Conservation (phyloP, 92 coral and sea anemone genomes). For the Umimayanthus chanpuru region DNA sequence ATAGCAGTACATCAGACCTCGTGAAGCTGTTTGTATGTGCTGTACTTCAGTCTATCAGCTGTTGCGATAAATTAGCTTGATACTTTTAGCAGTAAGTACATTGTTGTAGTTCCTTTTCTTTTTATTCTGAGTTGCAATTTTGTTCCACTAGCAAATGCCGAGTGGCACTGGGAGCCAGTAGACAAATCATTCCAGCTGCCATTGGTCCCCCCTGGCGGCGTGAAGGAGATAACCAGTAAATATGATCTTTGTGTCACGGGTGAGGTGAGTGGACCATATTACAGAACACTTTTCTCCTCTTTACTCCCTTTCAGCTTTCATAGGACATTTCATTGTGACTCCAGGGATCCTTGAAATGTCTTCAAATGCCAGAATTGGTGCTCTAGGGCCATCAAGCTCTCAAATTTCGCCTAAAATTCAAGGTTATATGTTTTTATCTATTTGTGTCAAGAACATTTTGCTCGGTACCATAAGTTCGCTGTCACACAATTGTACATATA, state of each 20-base stretch:
- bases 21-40: neutral
- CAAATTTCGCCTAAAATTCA: too few species aligned
- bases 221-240: conserved; percentile 66
- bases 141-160: conserved; percentile 55
- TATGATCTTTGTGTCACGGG: conserved; percentile 96
- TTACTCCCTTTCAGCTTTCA: neutral
- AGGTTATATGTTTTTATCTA: too few species aligned
- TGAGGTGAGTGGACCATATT: conserved; percentile 62
- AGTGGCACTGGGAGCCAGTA: conserved; percentile 97
- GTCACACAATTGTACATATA: too few species aligned
- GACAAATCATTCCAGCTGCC: conserved; percentile 86
- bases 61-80: neutral
- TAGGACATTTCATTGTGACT: neutral
- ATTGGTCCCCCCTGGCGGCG: conserved; percentile 80
- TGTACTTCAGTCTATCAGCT: neutral
- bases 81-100: too few species aligned
- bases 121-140: neutral
- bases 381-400: too few species aligned
- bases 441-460: too few species aligned
- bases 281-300: neutral
- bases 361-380: too few species aligned
- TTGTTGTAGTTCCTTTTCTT: neutral
- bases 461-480: too few species aligned
- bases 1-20: too few species aligned
- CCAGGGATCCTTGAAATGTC: too few species aligned